phyloP scores from a whole-genome alignment of 2,113 vertebrate species.

The Callopanchax toddi region DNA sequence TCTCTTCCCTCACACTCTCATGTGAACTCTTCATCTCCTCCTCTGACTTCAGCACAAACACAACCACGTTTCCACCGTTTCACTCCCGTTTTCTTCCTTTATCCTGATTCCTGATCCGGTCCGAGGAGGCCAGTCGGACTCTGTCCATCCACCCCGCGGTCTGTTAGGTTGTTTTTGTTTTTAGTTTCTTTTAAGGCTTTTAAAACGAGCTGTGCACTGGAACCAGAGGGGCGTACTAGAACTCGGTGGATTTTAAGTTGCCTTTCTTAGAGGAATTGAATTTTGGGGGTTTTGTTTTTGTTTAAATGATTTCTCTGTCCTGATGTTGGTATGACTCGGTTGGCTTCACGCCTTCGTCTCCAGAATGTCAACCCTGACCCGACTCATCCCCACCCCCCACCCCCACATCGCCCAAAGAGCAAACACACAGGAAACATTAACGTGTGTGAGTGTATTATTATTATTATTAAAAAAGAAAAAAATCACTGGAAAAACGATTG shows the following conservation, averaged over 20 bases:
- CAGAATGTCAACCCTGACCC: conserved; percentile 64
- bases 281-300: conserved; percentile 26
- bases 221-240: conserved; percentile 40
- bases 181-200: conserved; percentile 58
- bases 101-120: not conserved
- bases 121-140: no score
- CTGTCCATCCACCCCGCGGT: conserved; percentile 11
- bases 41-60: conserved; percentile 62
- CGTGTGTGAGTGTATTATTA: conserved; percentile 38
- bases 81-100: conserved; percentile 36
- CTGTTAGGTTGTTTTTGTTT: conserved; percentile 38
- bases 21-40: conserved; percentile 8
- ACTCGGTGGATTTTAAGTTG: conserved; percentile 52
- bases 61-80: conserved; percentile 39
- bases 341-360: conserved; percentile 67
- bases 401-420: conserved; percentile 47
- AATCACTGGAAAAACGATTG: conserved; percentile 60
- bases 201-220: conserved; percentile 75
- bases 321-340: conserved; percentile 43
- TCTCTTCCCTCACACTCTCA: conserved; percentile 14
- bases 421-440: conserved; percentile 34
- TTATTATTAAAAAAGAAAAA: conserved; percentile 1
- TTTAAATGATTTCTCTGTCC: conserved; percentile 43
- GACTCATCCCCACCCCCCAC: not conserved
- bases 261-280: conserved; percentile 62